Evolutionary conservation across 2,113 vertebrate species (phyloP), one percentile per base, ranked within the genome.

Genomic region (Sapajus apella): DNA sequence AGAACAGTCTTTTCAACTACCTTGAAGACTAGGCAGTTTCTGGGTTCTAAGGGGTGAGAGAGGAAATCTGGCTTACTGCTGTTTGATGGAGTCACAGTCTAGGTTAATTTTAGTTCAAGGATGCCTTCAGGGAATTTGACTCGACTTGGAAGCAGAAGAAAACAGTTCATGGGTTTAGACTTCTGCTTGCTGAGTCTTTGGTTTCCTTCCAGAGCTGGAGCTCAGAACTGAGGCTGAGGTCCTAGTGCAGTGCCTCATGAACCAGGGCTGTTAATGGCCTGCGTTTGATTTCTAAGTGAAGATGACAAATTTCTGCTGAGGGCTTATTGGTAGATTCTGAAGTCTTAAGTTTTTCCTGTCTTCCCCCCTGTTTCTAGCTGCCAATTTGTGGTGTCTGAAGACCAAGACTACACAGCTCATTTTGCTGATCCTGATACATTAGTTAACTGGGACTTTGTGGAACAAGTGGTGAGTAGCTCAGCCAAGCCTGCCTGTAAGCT

Each of bases 361-460:
- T 97, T 98, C 97, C 93, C 95, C 96, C 75, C 96, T 83, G 0
- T 87, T 86, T 88, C 47, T 75, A 99, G 99, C 98, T 99, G 99
- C 99, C 99, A 99, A 97, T 99, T 99, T 99, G 99, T 99, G 98
- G 99, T 99, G 97, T 99, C 98, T 96, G 99, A 99, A 98, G 99
- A 99, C 97, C 99, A 99, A 98, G 99, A 99, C 98, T 99, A 99
- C 98, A 99, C 99, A 97, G 99, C 99, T 98, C 99, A 99, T 98
- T 99, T 99, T 98, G 99, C 99, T 98, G 99, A 99, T 98, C 99
- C 99, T 95, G 99, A 99, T 98, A 99, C 99, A 50, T 98, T 99
- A 98, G 99, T 99, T 98, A 99, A 99, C 99, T 99, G 99, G 99
- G 99, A 99, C 98, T 99, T 99, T 98, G 99, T 99, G 99, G 99